Conservation (phyloP, 2,113 vertebrate species). For the Odontesthes bonariensis region DNA sequence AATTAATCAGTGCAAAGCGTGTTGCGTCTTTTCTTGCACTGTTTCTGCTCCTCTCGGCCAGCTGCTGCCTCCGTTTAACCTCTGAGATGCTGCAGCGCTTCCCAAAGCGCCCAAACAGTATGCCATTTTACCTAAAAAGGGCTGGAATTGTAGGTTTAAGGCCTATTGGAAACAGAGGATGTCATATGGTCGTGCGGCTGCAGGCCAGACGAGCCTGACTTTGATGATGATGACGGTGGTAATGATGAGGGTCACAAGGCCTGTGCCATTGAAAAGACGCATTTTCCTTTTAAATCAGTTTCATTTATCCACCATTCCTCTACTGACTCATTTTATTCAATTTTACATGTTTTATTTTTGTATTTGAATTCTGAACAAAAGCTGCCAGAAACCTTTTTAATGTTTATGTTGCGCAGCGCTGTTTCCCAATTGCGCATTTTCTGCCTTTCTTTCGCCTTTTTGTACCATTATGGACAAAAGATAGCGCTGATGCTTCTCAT, state of each 20-base stretch:
- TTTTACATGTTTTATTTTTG: not conserved
- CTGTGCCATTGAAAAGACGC: not conserved
- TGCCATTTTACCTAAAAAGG: not conserved
- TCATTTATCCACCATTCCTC: not conserved
- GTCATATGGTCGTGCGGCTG: conserved; percentile 11
- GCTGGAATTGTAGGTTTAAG: not conserved
- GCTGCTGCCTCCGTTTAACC: conserved; percentile 43
- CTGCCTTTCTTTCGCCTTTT: not conserved
- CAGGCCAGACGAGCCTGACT: conserved; percentile 49
- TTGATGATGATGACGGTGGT: conserved; percentile 48
- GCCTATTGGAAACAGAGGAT: conserved; percentile 6
- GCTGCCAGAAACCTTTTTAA: not conserved
- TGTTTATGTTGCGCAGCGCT: not conserved
- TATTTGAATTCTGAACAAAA: not conserved
- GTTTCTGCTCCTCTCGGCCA: conserved; percentile 20
- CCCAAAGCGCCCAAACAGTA: not conserved
- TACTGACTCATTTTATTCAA: not conserved
- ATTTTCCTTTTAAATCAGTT: not conserved
- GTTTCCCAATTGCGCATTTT: not conserved
- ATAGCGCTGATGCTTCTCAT: rapidly evolving
- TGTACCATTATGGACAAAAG: not conserved
- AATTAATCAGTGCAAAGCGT: conserved; percentile 12
- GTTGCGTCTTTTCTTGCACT: not conserved
- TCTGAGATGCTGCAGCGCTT: conserved; percentile 36
- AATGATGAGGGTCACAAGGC: conserved; percentile 38